Evolutionary conservation across 1,140 invertebrate species (phyloP).

Genomic region (Solenopsis fugax): DNA sequence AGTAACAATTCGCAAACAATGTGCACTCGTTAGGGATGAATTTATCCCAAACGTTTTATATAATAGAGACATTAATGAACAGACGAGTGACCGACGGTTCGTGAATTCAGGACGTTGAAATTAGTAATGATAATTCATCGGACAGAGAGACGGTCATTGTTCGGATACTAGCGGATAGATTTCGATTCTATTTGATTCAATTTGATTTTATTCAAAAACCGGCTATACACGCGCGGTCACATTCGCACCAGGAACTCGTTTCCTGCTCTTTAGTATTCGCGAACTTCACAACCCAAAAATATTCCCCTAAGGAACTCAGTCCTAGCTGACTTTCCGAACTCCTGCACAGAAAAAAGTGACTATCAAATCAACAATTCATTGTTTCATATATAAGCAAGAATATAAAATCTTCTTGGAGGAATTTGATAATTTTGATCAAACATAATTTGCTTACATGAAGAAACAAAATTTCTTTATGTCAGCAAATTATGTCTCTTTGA

Average conservation of each 20-base stretch:
- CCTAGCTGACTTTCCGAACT: background rate
- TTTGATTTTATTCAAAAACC: conserved; percentile 74
- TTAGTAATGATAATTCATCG: conserved; percentile 75
- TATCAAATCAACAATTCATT: too few species aligned
- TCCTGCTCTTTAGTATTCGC: background rate
- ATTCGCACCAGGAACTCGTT: conserved; percentile 26
- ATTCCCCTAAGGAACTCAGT: conserved; percentile 4
- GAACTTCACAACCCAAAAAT: background rate
- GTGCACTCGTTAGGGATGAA: conserved; percentile 81
- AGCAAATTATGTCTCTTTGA: too few species aligned
- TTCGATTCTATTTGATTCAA: conserved; percentile 62
- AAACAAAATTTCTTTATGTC: too few species aligned
- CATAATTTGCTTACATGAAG: too few species aligned
- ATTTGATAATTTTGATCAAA: too few species aligned
- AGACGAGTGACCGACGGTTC: conserved; percentile 44
- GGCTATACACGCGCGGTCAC: background rate
- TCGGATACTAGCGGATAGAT: conserved; percentile 27
- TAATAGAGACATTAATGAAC: conserved; percentile 82
- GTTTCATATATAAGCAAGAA: too few species aligned
- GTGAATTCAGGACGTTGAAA: conserved; percentile 63
- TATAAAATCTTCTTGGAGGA: too few species aligned
- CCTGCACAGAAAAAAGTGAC: too few species aligned
- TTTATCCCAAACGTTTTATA: conserved; percentile 75
- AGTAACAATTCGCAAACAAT: conserved; percentile 82
- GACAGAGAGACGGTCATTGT: conserved; percentile 23